Evolutionary conservation across 2,797 vertebrate species (phyloP), one percentile per base, ranked within the genome.

Genomic region (Melanotaenia parkinsoni): DNA sequence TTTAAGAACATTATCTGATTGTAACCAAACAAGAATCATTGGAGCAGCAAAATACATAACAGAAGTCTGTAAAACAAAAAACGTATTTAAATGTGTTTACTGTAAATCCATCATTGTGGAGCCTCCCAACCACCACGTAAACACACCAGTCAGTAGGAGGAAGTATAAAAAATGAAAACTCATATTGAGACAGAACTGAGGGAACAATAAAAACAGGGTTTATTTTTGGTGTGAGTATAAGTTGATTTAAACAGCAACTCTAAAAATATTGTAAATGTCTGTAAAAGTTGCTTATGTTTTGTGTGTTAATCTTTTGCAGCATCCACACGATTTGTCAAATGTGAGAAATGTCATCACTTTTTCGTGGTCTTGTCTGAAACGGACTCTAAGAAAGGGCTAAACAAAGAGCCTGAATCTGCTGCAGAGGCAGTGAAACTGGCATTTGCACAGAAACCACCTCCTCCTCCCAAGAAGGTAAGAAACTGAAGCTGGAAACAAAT

Each of bases 301-400:
- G 58, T 35, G 5, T 66, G 1, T 24, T 70, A 7, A 24, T 81
- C 58, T 86, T 80, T 89, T 80, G 9, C 82, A 99, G 98, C 97
- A 80, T 99, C 98, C 37, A 98, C 97, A 20, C 96, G 97, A 71
- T 99, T 99, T 89, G 98, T 99, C 80, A 99, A 99, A 92, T 99
- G 98, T 93, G 98, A 99, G 79, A 99, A 99, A 90, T 99, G 98
- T 91, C 98, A 99, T 90, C 97, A 99, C 91, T 99, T 99, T 86
- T 99, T 99, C 11, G 98, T 99, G 89, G 98, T 99, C 28, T 94
- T 99, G 20, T 98, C 98, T 20, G 98, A 99, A 87, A 95, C 96
- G 0, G 98, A 99, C 94, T 98, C 98, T 43, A 99, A 99, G 92
- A 99, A 99, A 90, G 96, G 96, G 78, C 93, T 98, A 72, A 95